Base-by-base conservation (phyloP, 2,797 vertebrate genomes). In the Sarcophilus harrisii region DNA sequence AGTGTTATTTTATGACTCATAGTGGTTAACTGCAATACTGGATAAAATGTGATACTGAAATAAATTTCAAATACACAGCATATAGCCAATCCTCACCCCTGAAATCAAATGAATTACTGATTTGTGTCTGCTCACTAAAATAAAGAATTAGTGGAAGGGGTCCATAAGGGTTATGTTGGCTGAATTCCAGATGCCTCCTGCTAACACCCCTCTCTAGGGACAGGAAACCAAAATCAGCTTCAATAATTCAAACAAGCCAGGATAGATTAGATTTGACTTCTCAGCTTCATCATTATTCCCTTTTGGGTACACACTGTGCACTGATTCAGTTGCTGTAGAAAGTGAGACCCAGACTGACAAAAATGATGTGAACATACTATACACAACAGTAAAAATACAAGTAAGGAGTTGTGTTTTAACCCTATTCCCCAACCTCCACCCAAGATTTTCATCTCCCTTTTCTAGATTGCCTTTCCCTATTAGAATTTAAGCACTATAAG, bases 1-100 rank as follows among this genome's bases (percentile, higher is more conserved):
- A 87, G 38, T 87, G 73, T 87, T 87, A 87, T 87, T 87, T 87
- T 87, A 87, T 87, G 73, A 87, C 38, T 87, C 73, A 87, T 27
- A 87, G 73, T 87, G 73, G 73, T 87, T 87, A 87, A 45, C n/a
- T 81, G 73, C 73, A 81, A 81, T 81, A 1, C 73, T 45, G 21
- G 73, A 45, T 87, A 87, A 87, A 87, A 87, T 87, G 21, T 45
- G 38, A 87, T 45, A 87, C 73, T 87, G 73, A 87, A 87, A 87
- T 87, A 45, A 87, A 87, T 45, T 87, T 87, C 73, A 87, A 27
- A 87, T 87, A 45, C 49, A 87, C 21, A 87, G 38, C 38, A 87
- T 24, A 87, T 49, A 87, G 49, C 38, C 73, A 45, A 87, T 87
- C 73, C 38, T 87, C 21, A 45, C 13, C 73, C 45, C 73, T 4